Conservation (phyloP, 2,113 vertebrate genomes). For the Paraplagusia blochii region DNA sequence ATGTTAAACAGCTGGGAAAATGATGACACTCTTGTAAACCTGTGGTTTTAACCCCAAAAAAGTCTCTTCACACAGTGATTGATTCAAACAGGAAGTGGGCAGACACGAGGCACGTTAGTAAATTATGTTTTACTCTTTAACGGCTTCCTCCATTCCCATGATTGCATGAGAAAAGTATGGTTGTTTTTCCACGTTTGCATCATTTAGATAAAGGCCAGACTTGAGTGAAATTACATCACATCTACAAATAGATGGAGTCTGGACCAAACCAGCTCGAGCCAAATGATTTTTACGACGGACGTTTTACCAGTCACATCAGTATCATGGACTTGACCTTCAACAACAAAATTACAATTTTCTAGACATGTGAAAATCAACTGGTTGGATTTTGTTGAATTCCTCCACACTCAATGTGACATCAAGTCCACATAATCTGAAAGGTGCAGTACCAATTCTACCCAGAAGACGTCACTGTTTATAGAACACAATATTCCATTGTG, state of each 20-base stretch:
- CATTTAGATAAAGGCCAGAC: constrained; percentile 1
- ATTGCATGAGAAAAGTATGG: constrained; percentile 9
- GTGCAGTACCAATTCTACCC: too few species aligned
- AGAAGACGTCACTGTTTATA: too few species aligned
- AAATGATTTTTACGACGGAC: too few species aligned
- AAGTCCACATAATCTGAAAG: too few species aligned
- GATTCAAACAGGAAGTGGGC: constrained; percentile 21
- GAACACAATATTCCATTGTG: too few species aligned
- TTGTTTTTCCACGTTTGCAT: neutral
- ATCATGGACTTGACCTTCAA: too few species aligned
- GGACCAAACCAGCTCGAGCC: too few species aligned
- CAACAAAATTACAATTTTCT: too few species aligned
- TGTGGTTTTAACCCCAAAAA: neutral
- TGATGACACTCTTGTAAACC: constrained; percentile 8
- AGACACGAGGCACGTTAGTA: constrained; percentile 4
- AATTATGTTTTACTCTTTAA: constrained; percentile 30
- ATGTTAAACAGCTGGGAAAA: constrained; percentile 12
- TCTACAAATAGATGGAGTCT: neutral
- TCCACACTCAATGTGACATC: too few species aligned
- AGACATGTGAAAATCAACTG: too few species aligned
- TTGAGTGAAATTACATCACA: neutral
- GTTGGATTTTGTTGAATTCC: too few species aligned
- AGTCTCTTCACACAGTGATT: neutral
- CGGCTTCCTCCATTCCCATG: constrained; percentile 45
- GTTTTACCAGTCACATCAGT: too few species aligned